Base-by-base conservation (phyloP, 2,797 vertebrate species). In the Lepus townsendii region DNA sequence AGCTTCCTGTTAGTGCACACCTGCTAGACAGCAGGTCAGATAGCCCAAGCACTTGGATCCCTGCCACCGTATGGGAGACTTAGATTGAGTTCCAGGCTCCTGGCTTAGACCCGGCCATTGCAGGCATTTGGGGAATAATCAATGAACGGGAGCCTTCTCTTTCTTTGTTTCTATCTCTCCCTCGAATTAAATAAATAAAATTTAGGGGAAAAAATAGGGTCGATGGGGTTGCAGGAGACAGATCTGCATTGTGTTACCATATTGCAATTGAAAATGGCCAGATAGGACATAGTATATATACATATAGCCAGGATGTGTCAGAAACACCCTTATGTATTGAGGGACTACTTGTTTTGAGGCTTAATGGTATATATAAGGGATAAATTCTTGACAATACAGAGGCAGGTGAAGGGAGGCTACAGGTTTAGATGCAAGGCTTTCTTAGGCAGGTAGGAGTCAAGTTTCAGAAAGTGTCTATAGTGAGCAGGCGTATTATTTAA, bases 401-500 rank as follows among this genome's bases (percentile, higher is more conserved):
- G 54, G n/a, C 22, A 11, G 73, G 11, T 7, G 72, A 85, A 50
- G 60, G 47, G 14, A 80, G 83, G 35, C n/a, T 73, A 82, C 54
- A n/a, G 42, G 12, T n/a, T 47, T 76, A 35, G 47, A 75, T 24
- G 42, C 57, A 22, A 27, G 22, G 65, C 66, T 75, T 76, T 76
- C 80, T 77, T 65, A 26, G 80, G 91, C 71, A 91, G 52, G 52
- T 65, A 35, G n/a, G 66, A 63, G 68, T 35, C 85, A 83, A 50
- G 88, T 83, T 88, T 82, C 94, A 76, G 68, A 88, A 92, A 38
- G 35, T 88, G 22, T 88, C 90, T 84, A 65, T 0, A 2, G 19
- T n/a, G 24, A 91, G 38, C 62, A 88, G 38, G 38, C 65, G 3
- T 24, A 30, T 75, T 88, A 72, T 87, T 95, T 62, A 83, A 69